Evolutionary conservation across 2,888 invertebrate species (phyloP).

Genomic region (Lottia gigantea): DNA sequence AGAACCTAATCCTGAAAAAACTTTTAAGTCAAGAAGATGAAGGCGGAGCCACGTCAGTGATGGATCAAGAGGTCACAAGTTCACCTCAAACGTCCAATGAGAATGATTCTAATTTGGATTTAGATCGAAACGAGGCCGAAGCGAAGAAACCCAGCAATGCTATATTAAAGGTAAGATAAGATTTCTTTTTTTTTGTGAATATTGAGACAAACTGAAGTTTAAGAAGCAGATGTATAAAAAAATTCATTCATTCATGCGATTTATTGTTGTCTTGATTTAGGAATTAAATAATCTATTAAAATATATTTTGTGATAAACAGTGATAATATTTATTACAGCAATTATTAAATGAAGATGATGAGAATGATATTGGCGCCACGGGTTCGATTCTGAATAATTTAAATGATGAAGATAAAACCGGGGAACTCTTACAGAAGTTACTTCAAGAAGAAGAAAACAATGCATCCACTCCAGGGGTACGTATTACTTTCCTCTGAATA

Average conservation of each 20-base stretch:
- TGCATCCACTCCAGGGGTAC: not conserved
- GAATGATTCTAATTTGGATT: conserved; percentile 72
- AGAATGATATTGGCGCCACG: not conserved
- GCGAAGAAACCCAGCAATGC: conserved; percentile 56
- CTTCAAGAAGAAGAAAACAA: conserved; percentile 63
- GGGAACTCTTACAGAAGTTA: conserved; percentile 75
- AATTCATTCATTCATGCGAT: no score
- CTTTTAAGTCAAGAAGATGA: conserved; percentile 78
- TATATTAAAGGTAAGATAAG: conserved; percentile 55
- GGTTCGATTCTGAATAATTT: not conserved
- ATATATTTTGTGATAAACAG: no score
- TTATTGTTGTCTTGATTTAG: no score
- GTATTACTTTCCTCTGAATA: not conserved
- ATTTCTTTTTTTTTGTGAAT: no score
- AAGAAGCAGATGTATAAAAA: no score
- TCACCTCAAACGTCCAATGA: conserved; percentile 53
- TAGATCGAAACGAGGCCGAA: conserved; percentile 64
- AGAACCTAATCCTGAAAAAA: conserved; percentile 68
- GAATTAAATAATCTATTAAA: no score
- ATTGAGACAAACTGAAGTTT: no score
- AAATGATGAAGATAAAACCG: conserved; percentile 55
- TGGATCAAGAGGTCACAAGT: conserved; percentile 32
- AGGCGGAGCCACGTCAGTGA: conserved; percentile 62
- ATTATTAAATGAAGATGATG: conserved; percentile 50
- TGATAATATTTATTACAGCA: conserved; percentile 49